A percentile compares a stretch with the other conserved stretches of the same genome.
Evolutionary conservation across 2,797 vertebrate genomes (phyloP).

Genomic region (Danionella dracula): DNA sequence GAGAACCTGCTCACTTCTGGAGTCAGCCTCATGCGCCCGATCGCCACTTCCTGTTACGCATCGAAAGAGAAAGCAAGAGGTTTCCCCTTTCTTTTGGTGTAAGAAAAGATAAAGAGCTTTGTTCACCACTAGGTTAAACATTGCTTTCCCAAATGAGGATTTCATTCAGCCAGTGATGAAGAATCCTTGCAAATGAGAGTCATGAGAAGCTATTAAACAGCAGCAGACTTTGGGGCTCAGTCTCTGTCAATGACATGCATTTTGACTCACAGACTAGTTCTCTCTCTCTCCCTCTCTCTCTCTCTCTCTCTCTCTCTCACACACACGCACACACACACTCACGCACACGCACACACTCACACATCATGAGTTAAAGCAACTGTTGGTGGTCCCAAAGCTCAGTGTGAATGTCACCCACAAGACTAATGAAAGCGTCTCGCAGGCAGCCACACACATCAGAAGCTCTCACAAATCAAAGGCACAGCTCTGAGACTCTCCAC

Average conservation of each 20-base stretch:
- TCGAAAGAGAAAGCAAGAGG: too few relatives aligned
- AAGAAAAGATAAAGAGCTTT: neutral
- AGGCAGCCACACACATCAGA: neutral
- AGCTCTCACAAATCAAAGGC: neutral
- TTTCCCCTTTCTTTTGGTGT: too few relatives aligned
- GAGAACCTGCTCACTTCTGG: too few relatives aligned
- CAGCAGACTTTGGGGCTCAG: neutral
- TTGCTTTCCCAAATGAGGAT: neutral
- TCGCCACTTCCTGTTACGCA: too few relatives aligned
- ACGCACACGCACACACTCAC: neutral
- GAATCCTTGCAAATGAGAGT: neutral
- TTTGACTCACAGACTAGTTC: neutral
- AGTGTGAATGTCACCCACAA: constrained; percentile 40
- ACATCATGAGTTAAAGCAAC: constrained; percentile 15
- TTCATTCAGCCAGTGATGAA: neutral
- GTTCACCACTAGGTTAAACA: neutral
- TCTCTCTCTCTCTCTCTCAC: neutral
- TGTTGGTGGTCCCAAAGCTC: constrained; percentile 42
- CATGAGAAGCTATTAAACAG: neutral
- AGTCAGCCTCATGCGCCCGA: too few relatives aligned
- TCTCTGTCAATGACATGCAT: neutral
- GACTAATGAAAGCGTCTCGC: neutral
- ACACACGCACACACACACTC: neutral
- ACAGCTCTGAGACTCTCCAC: neutral
- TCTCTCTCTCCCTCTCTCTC: too few relatives aligned